Base-by-base conservation (phyloP, 1,140 invertebrate genomes). In the Eufriesea mexicana region DNA sequence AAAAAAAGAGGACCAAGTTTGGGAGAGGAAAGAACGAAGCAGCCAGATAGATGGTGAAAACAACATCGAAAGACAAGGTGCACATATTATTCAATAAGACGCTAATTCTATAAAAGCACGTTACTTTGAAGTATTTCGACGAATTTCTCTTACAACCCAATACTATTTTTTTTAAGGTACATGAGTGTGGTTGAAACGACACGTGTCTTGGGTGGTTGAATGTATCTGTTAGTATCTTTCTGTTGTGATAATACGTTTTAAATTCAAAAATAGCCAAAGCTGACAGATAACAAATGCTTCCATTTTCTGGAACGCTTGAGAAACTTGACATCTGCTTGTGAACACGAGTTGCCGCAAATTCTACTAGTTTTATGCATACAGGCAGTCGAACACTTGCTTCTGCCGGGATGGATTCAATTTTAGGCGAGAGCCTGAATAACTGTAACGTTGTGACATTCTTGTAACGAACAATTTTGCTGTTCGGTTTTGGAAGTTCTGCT, bases 191-290 rank as follows among this genome's bases (percentile, higher is more conserved):
- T 62, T 62, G 16, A 14, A 28, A 61, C n/a, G 25, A 61, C 23
- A 28, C 25, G 59, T 14, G 59, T 61, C 12, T 61, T 28, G 59
- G 12, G 0, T 16, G 16, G 23, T 62, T n/a, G n/a, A 20, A n/a
- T 62, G 25, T 14, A 18, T 14, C 25, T 0, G 35, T 14, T 20
- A 8, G 2, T 6, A 6, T 2, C 4, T n/a, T 23, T 12, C 5
- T 14, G 0, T 0, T 9, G 4, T 7, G 12, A 0, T 16, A 45
- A 6, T 0, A 23, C 14, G 18, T 35, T 45, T n/a, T 6, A 16
- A 2, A 42, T 42, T 42, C 4, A 42, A 64, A 10, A 23, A 45
- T 67, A 47, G 42, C 42, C 23, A 7, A 47, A 67, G 23, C 23
- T 0, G 23, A 10, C 0, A 7, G 23, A 45, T 42, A 42, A 66